These are phyloP conservation scores for Xiphophorus hellerii DNA, from an alignment of 2,113 vertebrate species.

Conservation along the genomic window DNA sequence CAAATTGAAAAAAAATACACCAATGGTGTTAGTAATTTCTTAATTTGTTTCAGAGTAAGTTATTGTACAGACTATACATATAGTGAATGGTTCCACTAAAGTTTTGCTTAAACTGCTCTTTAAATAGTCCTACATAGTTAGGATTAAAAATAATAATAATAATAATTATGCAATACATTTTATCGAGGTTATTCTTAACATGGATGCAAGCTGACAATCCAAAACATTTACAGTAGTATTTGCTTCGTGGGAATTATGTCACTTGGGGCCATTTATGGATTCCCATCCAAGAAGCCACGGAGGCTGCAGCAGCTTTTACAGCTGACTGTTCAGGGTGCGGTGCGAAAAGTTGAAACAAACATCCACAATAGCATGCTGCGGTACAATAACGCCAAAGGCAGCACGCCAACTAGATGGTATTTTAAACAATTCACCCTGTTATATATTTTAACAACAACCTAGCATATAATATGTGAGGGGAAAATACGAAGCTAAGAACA, in stretches of 20 bases:
- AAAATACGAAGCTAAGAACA: not conserved
- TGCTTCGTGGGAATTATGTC: not conserved
- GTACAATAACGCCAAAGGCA: not conserved
- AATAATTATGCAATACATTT: no score
- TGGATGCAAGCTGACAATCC: not conserved
- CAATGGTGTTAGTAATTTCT: no score
- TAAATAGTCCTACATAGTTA: no score
- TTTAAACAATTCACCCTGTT: not conserved
- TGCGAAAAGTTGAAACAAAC: slow-evolving; percentile 27
- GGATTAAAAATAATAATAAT: no score
- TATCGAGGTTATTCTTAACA: no score
- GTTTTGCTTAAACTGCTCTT: no score
- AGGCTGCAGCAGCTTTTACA: not conserved
- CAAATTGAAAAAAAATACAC: no score
- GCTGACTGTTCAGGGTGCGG: not conserved
- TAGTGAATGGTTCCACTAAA: no score
- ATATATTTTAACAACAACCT: not conserved
- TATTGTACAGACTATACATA: no score
- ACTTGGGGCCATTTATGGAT: not conserved
- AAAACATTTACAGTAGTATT: not conserved
- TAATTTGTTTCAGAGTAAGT: no score
- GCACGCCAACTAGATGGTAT: not conserved
- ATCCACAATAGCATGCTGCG: not conserved
- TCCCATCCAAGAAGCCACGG: not conserved
- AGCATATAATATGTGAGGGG: not conserved